A percentile compares a stretch with the other conserved stretches of the same genome.
Evolutionary conservation across 1,140 invertebrate species (phyloP).

Genomic region (Drusus annulatus): DNA sequence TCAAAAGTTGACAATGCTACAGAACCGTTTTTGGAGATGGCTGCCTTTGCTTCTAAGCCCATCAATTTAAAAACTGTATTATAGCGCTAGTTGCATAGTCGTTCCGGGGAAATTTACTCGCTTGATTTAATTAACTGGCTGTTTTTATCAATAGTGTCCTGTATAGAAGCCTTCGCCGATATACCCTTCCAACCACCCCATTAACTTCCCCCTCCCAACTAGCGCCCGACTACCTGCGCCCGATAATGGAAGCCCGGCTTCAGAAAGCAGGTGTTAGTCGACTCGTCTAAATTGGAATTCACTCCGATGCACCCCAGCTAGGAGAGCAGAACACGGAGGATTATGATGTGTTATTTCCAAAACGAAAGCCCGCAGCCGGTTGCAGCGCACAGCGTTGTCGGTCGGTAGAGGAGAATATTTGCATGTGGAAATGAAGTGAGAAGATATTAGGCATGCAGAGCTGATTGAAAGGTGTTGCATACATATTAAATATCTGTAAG

Average conservation of each 20-base stretch:
- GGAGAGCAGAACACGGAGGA: not conserved
- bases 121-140: no score
- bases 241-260: conserved; percentile 19
- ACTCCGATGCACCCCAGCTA: conserved; percentile 5
- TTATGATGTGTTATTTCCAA: conserved; percentile 31
- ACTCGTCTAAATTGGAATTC: conserved; percentile 35
- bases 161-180: not conserved
- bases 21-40: no score
- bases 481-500: no score
- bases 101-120: no score
- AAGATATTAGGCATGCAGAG: no score
- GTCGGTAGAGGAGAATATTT: not conserved
- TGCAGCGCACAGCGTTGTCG: not conserved
- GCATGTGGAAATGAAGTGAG: no score
- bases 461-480: no score
- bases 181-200: not conserved
- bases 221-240: not conserved
- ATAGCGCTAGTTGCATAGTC: no score
- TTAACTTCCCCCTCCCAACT: not conserved
- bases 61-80: no score
- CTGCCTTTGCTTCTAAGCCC: no score
- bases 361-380: conserved; percentile 5
- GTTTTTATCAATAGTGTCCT: no score
- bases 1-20: no score
- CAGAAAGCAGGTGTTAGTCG: conserved; percentile 14